A percentile compares a stretch with the other conserved stretches of the same genome.
phyloP scores from a whole-genome alignment of 2,888 invertebrate genomes.

The Adela reaumurella region DNA sequence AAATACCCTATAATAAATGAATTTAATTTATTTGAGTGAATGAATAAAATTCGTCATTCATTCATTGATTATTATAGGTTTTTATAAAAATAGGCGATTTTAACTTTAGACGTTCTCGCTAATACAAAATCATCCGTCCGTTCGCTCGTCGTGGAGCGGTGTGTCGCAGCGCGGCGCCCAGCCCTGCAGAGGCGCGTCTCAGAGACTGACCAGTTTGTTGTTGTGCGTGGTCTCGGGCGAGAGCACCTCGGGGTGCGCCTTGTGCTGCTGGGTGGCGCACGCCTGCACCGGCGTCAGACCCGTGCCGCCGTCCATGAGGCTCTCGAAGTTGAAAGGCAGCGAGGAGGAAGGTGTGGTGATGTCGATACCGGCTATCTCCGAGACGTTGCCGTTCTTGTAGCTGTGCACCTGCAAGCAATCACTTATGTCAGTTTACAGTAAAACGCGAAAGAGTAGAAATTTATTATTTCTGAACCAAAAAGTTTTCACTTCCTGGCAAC shows the following conservation, averaged over 20 bases:
- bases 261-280: constrained; percentile 76
- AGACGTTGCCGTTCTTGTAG: constrained; percentile 44
- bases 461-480: too few relatives aligned
- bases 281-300: constrained; percentile 83
- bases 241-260: constrained; percentile 65
- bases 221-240: constrained; percentile 73
- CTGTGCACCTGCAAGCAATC: constrained; percentile 52
- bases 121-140: too few relatives aligned
- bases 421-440: too few relatives aligned
- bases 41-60: too few relatives aligned
- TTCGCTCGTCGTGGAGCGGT: too few relatives aligned
- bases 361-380: constrained; percentile 73
- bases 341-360: constrained; percentile 87
- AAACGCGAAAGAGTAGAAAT: too few relatives aligned
- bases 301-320: constrained; percentile 90
- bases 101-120: too few relatives aligned
- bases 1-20: too few relatives aligned
- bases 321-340: constrained; percentile 86
- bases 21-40: too few relatives aligned
- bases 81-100: too few relatives aligned
- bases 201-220: constrained; percentile 81
- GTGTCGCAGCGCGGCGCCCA: background rate
- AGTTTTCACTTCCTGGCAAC: too few relatives aligned
- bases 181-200: constrained; percentile 25
- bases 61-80: too few relatives aligned